These are phyloP conservation scores for Holocentrus rufus DNA, from an alignment of 2,797 vertebrate species.

Conservation along the genomic window DNA sequence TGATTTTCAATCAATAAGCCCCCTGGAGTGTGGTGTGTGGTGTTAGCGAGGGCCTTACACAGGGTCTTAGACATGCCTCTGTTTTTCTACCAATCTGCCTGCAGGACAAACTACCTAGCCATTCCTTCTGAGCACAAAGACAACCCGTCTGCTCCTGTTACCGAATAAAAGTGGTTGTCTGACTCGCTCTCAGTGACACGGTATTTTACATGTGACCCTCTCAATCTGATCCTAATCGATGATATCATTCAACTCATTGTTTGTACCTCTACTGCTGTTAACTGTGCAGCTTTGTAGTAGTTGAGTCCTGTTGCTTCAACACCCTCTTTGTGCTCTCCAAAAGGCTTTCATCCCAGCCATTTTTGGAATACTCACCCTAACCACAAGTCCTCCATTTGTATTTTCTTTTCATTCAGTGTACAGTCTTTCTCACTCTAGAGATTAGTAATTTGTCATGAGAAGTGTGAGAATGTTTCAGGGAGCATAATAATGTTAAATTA, in stretches of 20 bases:
- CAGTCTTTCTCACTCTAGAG: neutral
- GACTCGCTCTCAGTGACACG: constrained; percentile 75
- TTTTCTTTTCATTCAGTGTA: constrained; percentile 22
- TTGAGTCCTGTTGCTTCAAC: constrained; percentile 44
- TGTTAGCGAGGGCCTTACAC: constrained; percentile 9
- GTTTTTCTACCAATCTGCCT: constrained; percentile 69
- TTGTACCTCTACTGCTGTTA: constrained; percentile 36
- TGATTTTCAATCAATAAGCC: neutral
- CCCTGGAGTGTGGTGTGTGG: neutral
- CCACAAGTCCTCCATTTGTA: constrained; percentile 31
- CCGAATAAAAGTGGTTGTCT: constrained; percentile 86
- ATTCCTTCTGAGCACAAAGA: constrained; percentile 96
- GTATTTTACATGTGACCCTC: constrained; percentile 76
- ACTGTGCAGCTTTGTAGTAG: constrained; percentile 37
- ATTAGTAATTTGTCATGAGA: neutral
- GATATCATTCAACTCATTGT: constrained; percentile 54
- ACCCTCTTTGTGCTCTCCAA: constrained; percentile 21
- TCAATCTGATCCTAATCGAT: constrained; percentile 31
- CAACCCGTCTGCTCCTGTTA: constrained; percentile 87
- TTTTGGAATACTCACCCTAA: constrained; percentile 25
- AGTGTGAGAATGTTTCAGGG: neutral
- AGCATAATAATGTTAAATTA: neutral
- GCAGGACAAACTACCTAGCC: constrained; percentile 95
- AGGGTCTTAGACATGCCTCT: constrained; percentile 68
- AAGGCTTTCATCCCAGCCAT: constrained; percentile 47